Conservation (phyloP, 1,140 invertebrate genomes). For the Tetraneura akinire region DNA sequence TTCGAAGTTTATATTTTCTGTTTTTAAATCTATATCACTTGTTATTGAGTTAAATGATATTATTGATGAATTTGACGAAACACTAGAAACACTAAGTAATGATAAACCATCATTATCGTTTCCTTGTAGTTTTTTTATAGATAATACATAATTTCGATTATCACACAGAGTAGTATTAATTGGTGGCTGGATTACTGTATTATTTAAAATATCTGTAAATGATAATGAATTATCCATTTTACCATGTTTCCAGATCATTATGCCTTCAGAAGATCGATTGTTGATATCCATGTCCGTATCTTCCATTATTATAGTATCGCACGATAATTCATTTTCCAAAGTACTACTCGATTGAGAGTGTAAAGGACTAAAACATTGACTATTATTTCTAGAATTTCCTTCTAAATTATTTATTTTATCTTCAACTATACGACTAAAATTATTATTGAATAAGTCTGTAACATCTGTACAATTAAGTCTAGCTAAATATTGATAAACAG, state of each 20-base stretch:
- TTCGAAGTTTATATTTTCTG: neutral
- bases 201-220: neutral
- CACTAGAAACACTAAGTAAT: neutral
- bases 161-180: neutral
- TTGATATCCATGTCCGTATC: neutral
- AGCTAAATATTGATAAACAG: slow-evolving; percentile 18
- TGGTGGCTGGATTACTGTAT: neutral
- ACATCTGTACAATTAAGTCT: neutral
- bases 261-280: neutral
- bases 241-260: neutral
- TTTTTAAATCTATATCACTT: neutral
- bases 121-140: slow-evolving; percentile 1
- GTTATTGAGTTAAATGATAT: neutral
- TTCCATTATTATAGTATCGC: neutral
- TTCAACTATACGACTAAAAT: neutral
- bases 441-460: neutral
- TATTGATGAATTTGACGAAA: neutral
- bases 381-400: neutral
- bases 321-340: neutral
- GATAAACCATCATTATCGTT: slow-evolving; percentile 8
- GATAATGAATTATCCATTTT: neutral
- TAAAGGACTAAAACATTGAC: neutral
- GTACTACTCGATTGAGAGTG: neutral
- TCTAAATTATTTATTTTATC: neutral
- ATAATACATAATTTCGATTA: neutral